A percentile compares a stretch with the other conserved stretches of the same genome.
These are phyloP conservation scores for Protobothrops mucrosquamatus DNA, from an alignment of 2,113 vertebrate species.

Conservation along the genomic window DNA sequence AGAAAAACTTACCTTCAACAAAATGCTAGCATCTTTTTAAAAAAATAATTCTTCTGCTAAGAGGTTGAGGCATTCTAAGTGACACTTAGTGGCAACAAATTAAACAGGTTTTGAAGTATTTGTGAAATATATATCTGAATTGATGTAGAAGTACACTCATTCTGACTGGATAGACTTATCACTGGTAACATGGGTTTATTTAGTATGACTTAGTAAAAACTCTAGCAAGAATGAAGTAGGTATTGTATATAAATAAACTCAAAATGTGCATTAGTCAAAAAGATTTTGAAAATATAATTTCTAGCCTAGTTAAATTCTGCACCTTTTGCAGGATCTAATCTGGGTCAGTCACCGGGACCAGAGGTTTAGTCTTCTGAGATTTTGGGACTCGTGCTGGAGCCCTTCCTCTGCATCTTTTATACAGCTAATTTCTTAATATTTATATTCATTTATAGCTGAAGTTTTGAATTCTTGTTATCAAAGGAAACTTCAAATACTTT, in stretches of 20 bases:
- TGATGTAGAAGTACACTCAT: not conserved
- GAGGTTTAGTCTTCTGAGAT: not conserved
- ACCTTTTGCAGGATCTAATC: not conserved
- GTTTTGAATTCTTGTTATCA: not conserved
- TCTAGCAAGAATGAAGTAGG: not conserved
- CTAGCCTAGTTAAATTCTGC: not conserved
- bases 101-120: not conserved
- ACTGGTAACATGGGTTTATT: not conserved
- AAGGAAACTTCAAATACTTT: not conserved
- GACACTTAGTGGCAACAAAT: not conserved
- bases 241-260: not conserved
- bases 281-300: not conserved
- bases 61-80: not conserved
- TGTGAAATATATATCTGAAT: not conserved
- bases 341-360: not conserved
- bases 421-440: not conserved
- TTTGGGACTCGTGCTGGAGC: not conserved
- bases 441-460: not conserved
- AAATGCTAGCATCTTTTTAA: not conserved
- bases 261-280: conserved; percentile 1
- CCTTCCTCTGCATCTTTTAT: not conserved
- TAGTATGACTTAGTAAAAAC: not conserved
- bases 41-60: not conserved
- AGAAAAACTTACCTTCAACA: not conserved
- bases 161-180: not conserved